Evolutionary conservation across 2,113 vertebrate species (phyloP), one percentile per base, ranked within the genome.

Genomic region (Pleuronectes platessa): DNA sequence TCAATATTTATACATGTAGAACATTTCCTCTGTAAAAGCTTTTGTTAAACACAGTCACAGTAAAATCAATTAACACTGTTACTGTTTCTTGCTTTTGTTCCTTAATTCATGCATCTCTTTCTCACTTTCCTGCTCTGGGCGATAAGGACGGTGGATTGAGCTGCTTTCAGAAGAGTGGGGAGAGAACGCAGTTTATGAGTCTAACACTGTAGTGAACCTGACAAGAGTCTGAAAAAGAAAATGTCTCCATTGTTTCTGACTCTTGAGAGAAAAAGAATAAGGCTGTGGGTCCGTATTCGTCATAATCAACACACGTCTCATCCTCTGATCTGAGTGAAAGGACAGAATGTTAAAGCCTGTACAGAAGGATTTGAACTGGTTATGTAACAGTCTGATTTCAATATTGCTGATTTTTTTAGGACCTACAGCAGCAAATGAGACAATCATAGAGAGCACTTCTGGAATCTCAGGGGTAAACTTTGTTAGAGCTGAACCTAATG

Each of bases 141-240:
- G n/a, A 81, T 62, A 68, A 84, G 18, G 64, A 76, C 23, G 67
- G 53, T 61, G 0, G 73, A 81, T 51, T 62, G 59, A 59, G 68
- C 68, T 54, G 23, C 40, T 68, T 72, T 65, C 27, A 65, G 61
- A 51, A 72, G 67, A 51, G 35, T 49, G 24, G 62, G 31, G 73
- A 40, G 49, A 53, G n/a, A 74, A 37, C 63, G 27, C 20, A n/a
- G 62, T 70, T 20, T 27, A 18, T 56, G 71, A 56, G 68, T 72
- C 24, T 1, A 70, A 82, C 74, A 47, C 53, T 42, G 17, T 37
- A 61, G 1, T 65, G 45, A 80, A 69, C 23, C 56, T 51, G 84
- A 77, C 77, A 49, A 15, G 55, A 15, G 73, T 67, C 68, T 56
- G 18, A 15, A 74, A 74, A 74, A 60, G 15, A 15, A 74, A 74